phyloP scores from a whole-genome alignment of 2,888 invertebrate species.

The Drosophila barbarae region DNA sequence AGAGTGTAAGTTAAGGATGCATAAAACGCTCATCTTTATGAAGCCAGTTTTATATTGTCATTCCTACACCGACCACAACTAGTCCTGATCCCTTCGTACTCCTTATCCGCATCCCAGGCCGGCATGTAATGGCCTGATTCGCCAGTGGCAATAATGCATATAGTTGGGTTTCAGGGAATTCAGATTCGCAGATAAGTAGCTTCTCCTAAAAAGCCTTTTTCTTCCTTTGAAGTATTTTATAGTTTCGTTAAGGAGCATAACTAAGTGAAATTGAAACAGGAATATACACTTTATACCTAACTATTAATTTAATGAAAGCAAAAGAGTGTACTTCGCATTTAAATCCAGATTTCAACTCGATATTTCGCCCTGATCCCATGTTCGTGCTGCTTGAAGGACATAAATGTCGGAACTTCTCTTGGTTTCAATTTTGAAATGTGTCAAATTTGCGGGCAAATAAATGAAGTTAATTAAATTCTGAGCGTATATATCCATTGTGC shows the following conservation, averaged over 20 bases:
- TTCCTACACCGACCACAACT: slow-evolving; percentile 9
- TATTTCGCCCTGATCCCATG: neutral
- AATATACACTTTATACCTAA: neutral
- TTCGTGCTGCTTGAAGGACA: slow-evolving; percentile 13
- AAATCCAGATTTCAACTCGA: neutral
- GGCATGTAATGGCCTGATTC: slow-evolving; percentile 33
- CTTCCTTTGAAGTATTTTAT: slow-evolving; percentile 8
- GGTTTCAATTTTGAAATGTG: slow-evolving; percentile 36
- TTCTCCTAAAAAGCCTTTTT: neutral
- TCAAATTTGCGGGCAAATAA: slow-evolving; percentile 45
- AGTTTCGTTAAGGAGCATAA: neutral
- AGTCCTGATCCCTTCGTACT: neutral
- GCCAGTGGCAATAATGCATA: slow-evolving; percentile 36
- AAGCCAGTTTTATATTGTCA: slow-evolving; percentile 34
- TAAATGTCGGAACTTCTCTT: neutral
- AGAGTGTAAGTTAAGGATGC: slow-evolving; percentile 76
- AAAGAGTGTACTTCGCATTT: neutral
- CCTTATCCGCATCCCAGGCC: neutral
- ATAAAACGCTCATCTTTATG: slow-evolving; percentile 76
- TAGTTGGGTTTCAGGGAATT: slow-evolving; percentile 32
- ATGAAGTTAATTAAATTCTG: slow-evolving; percentile 61
- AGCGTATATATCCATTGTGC: slow-evolving; percentile 8
- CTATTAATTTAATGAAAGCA: neutral
- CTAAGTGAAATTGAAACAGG: neutral
- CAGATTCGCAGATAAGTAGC: slow-evolving; percentile 35